Evolutionary conservation across 2,113 vertebrate genomes (phyloP).

Genomic region (Anser cygnoides): DNA sequence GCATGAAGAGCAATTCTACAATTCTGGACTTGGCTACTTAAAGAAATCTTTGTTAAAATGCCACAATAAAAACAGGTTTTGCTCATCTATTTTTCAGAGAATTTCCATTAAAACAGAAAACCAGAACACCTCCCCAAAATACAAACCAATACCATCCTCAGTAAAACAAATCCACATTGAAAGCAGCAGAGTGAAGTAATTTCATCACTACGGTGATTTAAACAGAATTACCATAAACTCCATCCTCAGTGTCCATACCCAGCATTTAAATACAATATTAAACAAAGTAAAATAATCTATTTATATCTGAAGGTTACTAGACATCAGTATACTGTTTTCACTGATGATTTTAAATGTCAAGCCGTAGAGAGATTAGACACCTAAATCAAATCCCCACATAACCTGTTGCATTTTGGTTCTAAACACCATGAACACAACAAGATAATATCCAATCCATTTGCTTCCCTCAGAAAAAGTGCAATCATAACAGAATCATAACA

Average conservation of each 20-base stretch:
- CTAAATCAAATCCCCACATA: background rate
- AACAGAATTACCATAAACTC: background rate
- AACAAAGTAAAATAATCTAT: background rate
- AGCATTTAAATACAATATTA: background rate
- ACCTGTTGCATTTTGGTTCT: background rate
- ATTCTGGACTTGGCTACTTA: background rate
- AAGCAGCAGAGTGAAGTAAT: background rate
- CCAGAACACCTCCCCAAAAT: background rate
- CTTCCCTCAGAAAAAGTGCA: background rate
- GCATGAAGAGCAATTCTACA: background rate
- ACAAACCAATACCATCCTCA: background rate
- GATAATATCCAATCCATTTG: background rate
- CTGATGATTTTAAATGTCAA: background rate
- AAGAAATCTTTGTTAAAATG: conserved; percentile 20
- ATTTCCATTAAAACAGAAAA: background rate
- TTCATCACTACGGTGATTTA: background rate
- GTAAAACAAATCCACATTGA: background rate
- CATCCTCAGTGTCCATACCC: background rate
- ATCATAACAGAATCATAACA: background rate
- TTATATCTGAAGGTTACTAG: background rate
- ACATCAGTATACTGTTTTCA: background rate
- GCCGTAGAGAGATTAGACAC: background rate
- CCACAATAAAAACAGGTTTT: background rate
- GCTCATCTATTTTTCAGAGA: background rate
- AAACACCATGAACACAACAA: background rate